These are phyloP conservation scores for Arctia plantaginis DNA, from an alignment of 2,888 invertebrate genomes.

Conservation along the genomic window DNA sequence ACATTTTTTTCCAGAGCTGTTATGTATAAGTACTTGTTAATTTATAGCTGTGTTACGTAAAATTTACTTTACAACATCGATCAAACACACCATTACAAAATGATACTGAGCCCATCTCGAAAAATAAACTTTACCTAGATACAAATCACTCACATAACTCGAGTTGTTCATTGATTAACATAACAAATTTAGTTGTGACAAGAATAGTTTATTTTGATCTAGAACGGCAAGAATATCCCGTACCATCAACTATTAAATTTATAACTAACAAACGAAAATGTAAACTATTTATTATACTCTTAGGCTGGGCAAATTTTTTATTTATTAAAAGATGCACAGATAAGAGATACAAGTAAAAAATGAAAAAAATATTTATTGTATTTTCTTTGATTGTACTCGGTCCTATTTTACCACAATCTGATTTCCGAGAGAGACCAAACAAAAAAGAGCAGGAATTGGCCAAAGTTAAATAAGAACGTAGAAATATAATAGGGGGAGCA, in stretches of 20 bases:
- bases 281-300: neutral
- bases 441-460: too few species aligned
- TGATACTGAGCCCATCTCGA: neutral
- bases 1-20: neutral
- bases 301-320: neutral
- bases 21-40: neutral
- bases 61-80: slow-evolving; percentile 11
- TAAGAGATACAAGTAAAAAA: neutral
- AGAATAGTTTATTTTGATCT: neutral
- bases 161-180: slow-evolving; percentile 27
- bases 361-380: neutral
- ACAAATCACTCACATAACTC: slow-evolving; percentile 29
- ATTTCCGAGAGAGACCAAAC: too few species aligned
- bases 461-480: too few species aligned
- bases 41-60: neutral
- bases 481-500: too few species aligned
- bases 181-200: slow-evolving; percentile 24
- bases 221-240: neutral
- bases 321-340: neutral
- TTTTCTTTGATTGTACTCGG: too few species aligned
- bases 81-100: slow-evolving; percentile 7
- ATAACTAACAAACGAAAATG: too few species aligned
- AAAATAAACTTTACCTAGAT: slow-evolving; percentile 25
- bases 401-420: too few species aligned
- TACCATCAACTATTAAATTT: too few species aligned